phyloP scores from a whole-genome alignment of 37 sponge, comb jelly and placozoan species.

The Chondrilla cf. caribensis region DNA sequence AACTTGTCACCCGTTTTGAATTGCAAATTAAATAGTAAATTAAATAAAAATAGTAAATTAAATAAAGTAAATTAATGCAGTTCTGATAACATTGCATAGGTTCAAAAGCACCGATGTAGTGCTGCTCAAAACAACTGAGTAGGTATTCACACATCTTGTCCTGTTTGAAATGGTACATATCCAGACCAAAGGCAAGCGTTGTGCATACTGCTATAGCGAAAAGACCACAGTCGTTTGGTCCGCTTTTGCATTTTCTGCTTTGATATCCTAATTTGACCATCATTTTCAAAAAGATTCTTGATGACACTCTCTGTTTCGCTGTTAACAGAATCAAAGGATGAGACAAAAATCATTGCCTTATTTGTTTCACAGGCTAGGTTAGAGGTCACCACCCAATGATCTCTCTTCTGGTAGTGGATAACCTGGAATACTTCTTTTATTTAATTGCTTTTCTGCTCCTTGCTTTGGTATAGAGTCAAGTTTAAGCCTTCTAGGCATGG shows the following conservation, averaged over 20 bases:
- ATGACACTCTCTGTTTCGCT: conserved; percentile 2
- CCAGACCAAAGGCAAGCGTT: conserved; percentile 5
- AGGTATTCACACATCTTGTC: conserved; percentile 1
- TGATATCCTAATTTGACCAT: conserved; percentile 4
- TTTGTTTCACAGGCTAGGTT: conserved; percentile 20
- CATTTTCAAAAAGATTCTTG: conserved; percentile 8
- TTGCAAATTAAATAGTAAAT: too few relatives aligned
- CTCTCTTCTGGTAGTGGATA: conserved; percentile 10
- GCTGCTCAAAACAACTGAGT: conserved; percentile 7
- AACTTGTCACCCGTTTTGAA: too few relatives aligned
- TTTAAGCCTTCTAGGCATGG: neutral
- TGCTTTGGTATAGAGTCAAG: conserved; percentile 10
- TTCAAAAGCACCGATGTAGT: conserved; percentile 7
- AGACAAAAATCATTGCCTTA: conserved; percentile 15
- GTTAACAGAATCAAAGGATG: conserved; percentile 3
- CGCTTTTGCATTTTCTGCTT: conserved; percentile 22
- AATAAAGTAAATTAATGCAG: too few relatives aligned
- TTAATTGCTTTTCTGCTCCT: neutral
- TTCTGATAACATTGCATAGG: too few relatives aligned
- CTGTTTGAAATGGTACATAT: conserved; percentile 23
- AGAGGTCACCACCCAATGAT: conserved; percentile 18
- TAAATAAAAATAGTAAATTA: too few relatives aligned
- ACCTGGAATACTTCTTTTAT: neutral
- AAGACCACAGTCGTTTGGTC: conserved; percentile 27
- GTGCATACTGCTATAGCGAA: conserved; percentile 12